Conservation (phyloP, 2,888 invertebrate genomes). For the Eristalinus aeneus region DNA sequence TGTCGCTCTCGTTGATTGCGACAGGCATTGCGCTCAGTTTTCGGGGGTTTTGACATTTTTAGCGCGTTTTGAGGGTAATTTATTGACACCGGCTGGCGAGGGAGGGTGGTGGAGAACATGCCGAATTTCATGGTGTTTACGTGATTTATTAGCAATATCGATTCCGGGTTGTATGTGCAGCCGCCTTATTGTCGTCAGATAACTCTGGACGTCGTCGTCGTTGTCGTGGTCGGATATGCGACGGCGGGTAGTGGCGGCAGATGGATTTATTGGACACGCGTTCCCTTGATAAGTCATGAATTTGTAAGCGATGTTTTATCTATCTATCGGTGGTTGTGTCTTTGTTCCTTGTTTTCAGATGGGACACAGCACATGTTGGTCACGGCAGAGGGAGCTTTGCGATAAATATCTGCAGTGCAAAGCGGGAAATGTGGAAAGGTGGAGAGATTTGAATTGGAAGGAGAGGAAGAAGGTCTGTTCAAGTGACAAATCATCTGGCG, state of each 20-base stretch:
- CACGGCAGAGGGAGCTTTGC: background rate
- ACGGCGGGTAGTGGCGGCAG: background rate
- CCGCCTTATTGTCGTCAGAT: background rate
- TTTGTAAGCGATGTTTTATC: background rate
- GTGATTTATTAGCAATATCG: conserved; percentile 28
- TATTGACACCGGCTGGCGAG: background rate
- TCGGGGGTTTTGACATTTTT: no score
- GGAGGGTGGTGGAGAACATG: background rate
- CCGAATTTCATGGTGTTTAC: conserved; percentile 9
- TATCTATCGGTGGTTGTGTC: background rate
- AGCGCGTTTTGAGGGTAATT: background rate
- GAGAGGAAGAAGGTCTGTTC: no score
- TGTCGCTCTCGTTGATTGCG: no score
- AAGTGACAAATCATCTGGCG: no score
- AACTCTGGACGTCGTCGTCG: background rate
- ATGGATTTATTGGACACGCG: background rate
- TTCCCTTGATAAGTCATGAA: background rate
- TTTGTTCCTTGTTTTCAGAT: background rate
- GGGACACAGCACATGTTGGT: background rate
- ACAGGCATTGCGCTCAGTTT: no score
- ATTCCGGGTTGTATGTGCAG: background rate
- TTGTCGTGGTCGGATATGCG: no score
- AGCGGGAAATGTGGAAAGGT: background rate
- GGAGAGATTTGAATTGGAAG: background rate
- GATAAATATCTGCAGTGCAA: background rate